Conservation (phyloP, 2,113 vertebrate species). For the Montifringilla adamsi region DNA sequence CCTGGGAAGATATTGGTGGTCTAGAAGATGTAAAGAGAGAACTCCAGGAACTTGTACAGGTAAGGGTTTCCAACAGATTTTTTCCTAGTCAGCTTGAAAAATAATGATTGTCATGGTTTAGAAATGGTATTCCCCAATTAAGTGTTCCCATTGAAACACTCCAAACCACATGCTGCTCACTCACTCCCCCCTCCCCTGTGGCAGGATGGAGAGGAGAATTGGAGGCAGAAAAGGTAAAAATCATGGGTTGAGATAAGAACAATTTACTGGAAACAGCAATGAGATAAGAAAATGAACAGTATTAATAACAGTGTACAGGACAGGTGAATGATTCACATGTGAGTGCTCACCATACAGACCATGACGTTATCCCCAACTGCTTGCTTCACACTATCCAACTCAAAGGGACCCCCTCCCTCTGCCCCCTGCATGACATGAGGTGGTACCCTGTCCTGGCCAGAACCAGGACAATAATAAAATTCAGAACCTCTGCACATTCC, state of each 20-base stretch:
- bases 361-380: background rate
- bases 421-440: background rate
- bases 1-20: conserved; percentile 96
- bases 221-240: background rate
- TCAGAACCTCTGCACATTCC: background rate
- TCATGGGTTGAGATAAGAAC: background rate
- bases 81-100: background rate
- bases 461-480: background rate
- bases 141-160: background rate
- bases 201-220: background rate
- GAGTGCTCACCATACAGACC: background rate
- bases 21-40: conserved; percentile 96
- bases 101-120: background rate
- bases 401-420: background rate
- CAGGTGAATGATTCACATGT: background rate
- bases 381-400: fast-evolving
- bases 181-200: background rate
- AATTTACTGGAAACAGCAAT: background rate
- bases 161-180: background rate
- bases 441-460: background rate
- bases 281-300: background rate
- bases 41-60: conserved; percentile 96
- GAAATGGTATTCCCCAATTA: background rate
- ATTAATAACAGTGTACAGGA: background rate
- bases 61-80: conserved; percentile 48